Base-by-base conservation (phyloP, 2,888 invertebrate species). In the Heliconius erato region DNA sequence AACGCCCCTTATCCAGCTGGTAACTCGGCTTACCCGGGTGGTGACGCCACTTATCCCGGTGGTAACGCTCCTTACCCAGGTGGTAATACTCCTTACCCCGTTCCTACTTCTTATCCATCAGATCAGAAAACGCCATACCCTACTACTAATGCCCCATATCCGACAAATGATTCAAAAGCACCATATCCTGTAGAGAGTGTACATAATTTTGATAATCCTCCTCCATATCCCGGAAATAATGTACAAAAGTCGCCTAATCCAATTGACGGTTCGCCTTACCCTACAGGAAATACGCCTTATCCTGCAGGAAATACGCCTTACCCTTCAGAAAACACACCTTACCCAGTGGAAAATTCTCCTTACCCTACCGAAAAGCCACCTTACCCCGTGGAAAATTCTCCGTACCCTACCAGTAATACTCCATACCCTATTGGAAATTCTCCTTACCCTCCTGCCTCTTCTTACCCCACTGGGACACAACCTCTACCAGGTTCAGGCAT, bases 401-500 rank as follows among this genome's bases (percentile, higher is more conserved):
- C 92, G 9, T 89, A 90, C 80, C 92, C 91, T 72, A 88, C 89
- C 86, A 84, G 49, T 74, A 71, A 68, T 28, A 9, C 68, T 16
- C 79, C 79, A n/a, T 83, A 80, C 23, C 49, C 80, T 14, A 54
- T 26, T 9, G 71, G 44, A 77, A 74, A 44, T 40, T 54, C 40
- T 6, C 26, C 82, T 16, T 63, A 59, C 44, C 69, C 71, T 35
- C 12, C n/a, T 63, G 63, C n/a, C 9, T 28, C 35, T 19, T 74
- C 79, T 40, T 79, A 76, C 14, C 67, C 49, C 2, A 7, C 74
- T 7, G 12, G 79, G 49, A 67, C 67, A 49, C 35, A 69, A 83
- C 32, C 87, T 87, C 0, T 87, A 83, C 78, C 83, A 40, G 76
- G 40, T 7, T 35, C 35, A 19, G 40, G 59, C 4, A 32, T 72